A percentile compares a stretch with the other conserved stretches of the same genome.
These are phyloP conservation scores for Thalassophryne amazonica DNA, from an alignment of 2,797 vertebrate species.

Conservation along the genomic window DNA sequence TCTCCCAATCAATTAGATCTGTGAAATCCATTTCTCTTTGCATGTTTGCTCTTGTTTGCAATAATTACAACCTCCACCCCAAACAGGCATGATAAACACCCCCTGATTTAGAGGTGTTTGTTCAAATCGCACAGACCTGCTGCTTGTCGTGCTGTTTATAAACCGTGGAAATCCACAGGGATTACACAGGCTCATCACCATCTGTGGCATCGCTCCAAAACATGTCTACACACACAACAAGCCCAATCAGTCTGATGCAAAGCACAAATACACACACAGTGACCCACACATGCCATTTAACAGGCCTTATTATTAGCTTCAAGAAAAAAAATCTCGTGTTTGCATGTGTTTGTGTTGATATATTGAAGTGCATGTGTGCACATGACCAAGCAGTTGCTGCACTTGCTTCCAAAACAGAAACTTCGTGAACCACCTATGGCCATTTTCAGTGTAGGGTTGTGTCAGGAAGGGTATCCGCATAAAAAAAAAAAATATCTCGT, in stretches of 20 bases:
- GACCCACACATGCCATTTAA: too few relatives aligned
- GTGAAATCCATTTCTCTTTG: constrained; percentile 80
- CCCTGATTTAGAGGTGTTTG: constrained; percentile 75
- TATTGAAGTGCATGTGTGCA: too few relatives aligned
- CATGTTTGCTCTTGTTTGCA: constrained; percentile 80
- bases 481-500: too few relatives aligned
- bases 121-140: constrained; percentile 69
- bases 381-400: too few relatives aligned
- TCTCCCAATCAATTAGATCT: constrained; percentile 79
- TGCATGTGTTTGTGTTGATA: too few relatives aligned
- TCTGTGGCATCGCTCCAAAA: constrained; percentile 75
- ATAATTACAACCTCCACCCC: constrained; percentile 79
- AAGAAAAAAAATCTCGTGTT: too few relatives aligned
- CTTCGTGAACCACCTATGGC: too few relatives aligned
- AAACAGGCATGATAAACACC: constrained; percentile 71
- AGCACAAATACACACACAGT: too few relatives aligned
- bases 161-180: constrained; percentile 73
- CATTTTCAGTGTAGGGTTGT: too few relatives aligned
- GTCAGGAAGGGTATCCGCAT: too few relatives aligned
- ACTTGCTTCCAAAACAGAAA: too few relatives aligned
- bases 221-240: constrained; percentile 64
- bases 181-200: constrained; percentile 74
- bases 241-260: constrained; percentile 28
- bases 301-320: too few relatives aligned
- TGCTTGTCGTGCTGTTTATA: constrained; percentile 77